phyloP scores from a whole-genome alignment of 2,888 invertebrate genomes.

The Deilephila porcellus region DNA sequence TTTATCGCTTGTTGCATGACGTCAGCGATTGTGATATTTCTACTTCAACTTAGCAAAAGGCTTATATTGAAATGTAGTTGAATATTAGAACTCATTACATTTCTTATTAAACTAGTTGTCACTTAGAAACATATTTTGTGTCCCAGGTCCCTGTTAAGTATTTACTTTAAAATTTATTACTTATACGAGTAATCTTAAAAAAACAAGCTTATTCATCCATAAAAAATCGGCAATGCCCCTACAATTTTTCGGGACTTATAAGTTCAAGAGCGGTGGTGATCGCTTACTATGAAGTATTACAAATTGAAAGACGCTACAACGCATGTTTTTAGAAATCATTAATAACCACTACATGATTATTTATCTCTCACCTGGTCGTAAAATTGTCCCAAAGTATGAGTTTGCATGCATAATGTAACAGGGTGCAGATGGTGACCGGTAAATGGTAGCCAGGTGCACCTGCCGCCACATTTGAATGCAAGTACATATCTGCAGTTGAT shows the following conservation, averaged over 20 bases:
- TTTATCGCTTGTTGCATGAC: background rate
- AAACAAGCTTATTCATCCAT: no score
- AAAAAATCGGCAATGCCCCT: no score
- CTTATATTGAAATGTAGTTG: background rate
- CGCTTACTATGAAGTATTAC: no score
- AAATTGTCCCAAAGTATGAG: background rate
- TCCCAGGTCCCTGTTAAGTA: no score
- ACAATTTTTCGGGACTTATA: no score
- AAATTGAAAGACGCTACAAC: no score
- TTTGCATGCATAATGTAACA: background rate
- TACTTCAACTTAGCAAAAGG: background rate
- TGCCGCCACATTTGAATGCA: constrained; percentile 2
- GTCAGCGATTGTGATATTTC: constrained; percentile 7
- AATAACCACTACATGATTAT: background rate
- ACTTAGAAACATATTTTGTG: no score
- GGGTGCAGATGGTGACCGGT: constrained; percentile 21
- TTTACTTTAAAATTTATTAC: no score
- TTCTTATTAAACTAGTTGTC: no score
- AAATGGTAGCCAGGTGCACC: constrained; percentile 21
- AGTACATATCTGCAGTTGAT: background rate
- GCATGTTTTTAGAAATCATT: background rate
- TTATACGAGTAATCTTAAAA: no score
- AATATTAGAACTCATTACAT: no score
- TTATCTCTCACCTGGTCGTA: background rate
- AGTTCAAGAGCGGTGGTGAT: no score